Evolutionary conservation across 2,797 vertebrate species (phyloP).

Genomic region (Rhinatrema bivittatum): DNA sequence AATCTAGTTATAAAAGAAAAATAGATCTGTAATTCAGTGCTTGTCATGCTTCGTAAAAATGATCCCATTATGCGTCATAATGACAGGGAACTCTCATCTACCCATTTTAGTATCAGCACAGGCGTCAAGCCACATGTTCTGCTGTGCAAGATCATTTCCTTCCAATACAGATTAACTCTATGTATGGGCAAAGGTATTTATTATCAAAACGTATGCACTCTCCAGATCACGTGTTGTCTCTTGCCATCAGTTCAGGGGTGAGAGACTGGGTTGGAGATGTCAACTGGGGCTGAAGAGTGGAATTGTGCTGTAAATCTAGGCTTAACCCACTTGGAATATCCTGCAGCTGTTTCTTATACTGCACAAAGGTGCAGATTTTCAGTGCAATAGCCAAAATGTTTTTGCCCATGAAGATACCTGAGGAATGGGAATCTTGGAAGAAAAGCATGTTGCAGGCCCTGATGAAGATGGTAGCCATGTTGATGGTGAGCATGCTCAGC

Average conservation of each 20-base stretch:
- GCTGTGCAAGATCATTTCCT: too few species aligned
- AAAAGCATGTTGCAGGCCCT: constrained; percentile 74
- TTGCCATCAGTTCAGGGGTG: constrained; percentile 58
- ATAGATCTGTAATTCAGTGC: too few species aligned
- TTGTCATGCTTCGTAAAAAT: too few species aligned
- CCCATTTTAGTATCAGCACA: too few species aligned
- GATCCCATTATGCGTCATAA: too few species aligned
- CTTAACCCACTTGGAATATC: constrained; percentile 37
- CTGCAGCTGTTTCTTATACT: constrained; percentile 69
- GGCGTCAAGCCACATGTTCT: too few species aligned
- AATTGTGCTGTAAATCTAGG: constrained; percentile 55
- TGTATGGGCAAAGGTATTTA: too few species aligned
- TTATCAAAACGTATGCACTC: too few species aligned
- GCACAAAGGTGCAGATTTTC: constrained; percentile 70
- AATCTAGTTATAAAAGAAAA: too few species aligned
- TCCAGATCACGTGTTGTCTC: constrained; percentile 65
- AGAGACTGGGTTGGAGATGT: constrained; percentile 58
- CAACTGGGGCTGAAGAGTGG: constrained; percentile 26
- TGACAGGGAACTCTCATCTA: too few species aligned
- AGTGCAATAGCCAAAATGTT: constrained; percentile 69
- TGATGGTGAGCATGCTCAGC: constrained; percentile 72
- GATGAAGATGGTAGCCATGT: constrained; percentile 72
- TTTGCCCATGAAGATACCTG: constrained; percentile 76
- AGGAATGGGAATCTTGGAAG: constrained; percentile 66
- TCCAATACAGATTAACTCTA: too few species aligned